Percentiles rank a stretch among this genome's conserved stretches.
phyloP scores from a whole-genome alignment of 35 echinoderm and acorn worm species.

The Apostichopus parvimensis region DNA sequence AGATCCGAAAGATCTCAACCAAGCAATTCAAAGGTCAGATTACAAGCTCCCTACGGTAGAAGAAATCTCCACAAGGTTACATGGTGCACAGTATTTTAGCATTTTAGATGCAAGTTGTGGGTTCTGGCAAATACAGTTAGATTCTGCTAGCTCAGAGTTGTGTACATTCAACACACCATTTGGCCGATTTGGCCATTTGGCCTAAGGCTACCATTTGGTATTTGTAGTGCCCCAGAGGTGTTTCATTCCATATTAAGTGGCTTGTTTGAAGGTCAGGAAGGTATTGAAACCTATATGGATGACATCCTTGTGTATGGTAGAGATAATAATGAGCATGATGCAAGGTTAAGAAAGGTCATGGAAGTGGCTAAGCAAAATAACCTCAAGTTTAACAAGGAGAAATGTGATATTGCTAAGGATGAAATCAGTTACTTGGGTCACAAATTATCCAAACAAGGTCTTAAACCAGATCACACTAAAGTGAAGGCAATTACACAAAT shows the following conservation, averaged over 20 bases:
- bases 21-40: slow-evolving; percentile 52
- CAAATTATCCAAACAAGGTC: background rate
- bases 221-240: slow-evolving; percentile 20
- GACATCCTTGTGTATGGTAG: slow-evolving; percentile 23
- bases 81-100: slow-evolving; percentile 34
- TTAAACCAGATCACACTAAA: background rate
- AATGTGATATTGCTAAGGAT: slow-evolving; percentile 5
- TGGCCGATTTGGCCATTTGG: background rate
- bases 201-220: slow-evolving; percentile 17
- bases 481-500: slow-evolving; percentile 49
- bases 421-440: slow-evolving; percentile 35
- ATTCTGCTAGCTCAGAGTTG: background rate
- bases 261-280: slow-evolving; percentile 46
- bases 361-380: slow-evolving; percentile 46
- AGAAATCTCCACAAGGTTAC: slow-evolving; percentile 2
- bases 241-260: background rate
- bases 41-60: slow-evolving; percentile 56
- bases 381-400: slow-evolving; percentile 37
- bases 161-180: slow-evolving; percentile 40
- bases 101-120: slow-evolving; percentile 32
- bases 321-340: slow-evolving; percentile 34
- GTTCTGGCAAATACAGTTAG: slow-evolving; percentile 17
- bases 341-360: slow-evolving; percentile 4
- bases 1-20: slow-evolving; percentile 66
- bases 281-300: slow-evolving; percentile 36